phyloP scores from a whole-genome alignment of 2,888 invertebrate species.

The Tenodera sinensis region DNA sequence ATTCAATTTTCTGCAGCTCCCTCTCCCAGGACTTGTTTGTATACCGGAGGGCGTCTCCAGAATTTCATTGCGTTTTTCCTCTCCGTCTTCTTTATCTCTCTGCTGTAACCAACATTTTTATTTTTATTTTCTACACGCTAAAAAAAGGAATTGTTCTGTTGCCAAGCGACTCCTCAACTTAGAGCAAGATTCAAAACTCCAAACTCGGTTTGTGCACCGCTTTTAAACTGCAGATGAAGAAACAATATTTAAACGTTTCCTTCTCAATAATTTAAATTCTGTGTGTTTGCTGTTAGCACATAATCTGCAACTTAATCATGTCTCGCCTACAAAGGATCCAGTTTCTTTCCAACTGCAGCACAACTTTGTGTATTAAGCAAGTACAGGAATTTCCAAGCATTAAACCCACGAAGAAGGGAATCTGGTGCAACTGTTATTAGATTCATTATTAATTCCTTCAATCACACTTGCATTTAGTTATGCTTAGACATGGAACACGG shows the following conservation, averaged over 20 bases:
- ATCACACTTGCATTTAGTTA: too few relatives aligned
- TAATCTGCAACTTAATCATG: too few relatives aligned
- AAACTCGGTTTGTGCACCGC: background rate
- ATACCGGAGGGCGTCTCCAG: background rate
- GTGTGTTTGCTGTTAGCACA: too few relatives aligned
- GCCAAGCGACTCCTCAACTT: background rate
- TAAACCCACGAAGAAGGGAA: too few relatives aligned
- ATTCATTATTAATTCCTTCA: too few relatives aligned
- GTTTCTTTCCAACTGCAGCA: too few relatives aligned
- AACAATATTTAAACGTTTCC: background rate
- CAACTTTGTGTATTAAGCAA: too few relatives aligned
- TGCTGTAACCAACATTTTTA: background rate
- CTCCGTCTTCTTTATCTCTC: background rate
- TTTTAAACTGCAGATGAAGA: background rate
- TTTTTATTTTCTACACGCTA: background rate
- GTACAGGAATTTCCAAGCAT: too few relatives aligned
- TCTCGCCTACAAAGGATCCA: too few relatives aligned
- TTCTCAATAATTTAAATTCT: background rate
- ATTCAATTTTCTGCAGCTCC: constrained; percentile 7
- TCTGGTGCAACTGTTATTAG: too few relatives aligned
- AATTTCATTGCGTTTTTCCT: background rate
- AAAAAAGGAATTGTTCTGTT: background rate
- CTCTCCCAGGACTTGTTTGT: constrained; percentile 6
- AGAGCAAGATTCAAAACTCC: background rate
- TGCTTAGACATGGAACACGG: too few relatives aligned